Base-by-base conservation (phyloP, 2,888 invertebrate genomes). In the Leptinotarsa juncta region DNA sequence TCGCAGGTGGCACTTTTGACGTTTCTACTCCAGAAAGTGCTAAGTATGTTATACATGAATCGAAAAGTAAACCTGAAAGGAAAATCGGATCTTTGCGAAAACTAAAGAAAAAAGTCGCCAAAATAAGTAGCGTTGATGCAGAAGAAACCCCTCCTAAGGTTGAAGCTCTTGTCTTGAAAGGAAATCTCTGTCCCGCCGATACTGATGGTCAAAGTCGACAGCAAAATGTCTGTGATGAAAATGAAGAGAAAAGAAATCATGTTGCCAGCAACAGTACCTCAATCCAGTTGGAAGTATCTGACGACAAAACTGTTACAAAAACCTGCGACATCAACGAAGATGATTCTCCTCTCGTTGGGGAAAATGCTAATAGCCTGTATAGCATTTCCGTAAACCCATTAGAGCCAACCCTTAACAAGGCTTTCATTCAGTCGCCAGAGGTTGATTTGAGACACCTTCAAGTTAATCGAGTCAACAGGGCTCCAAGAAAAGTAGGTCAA, bases 401-500 rank as follows among this genome's bases (percentile, higher is more conserved):
- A 16, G 62, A 62, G 16, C 10, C 32, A 16, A 26, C 42, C 32
- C 32, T 62, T n/a, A 42, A 62, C 15, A 71, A 65, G 53, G 26
- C 42, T 12, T 51, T 18, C 53, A 32, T 62, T 32, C 26, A 62
- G 18, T 62, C 62, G 16, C 62, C 62, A n/a, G 42, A 62, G n/a
- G 42, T 62, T 15, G n/a, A n/a, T n/a, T 2, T n/a, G 16, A n/a
- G 32, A 62, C 62, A 26, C 16, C n/a, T 5, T 7, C n/a, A n/a
- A 10, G 42, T 32, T 26, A n/a, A 16, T 7, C 16, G 16, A 42
- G 51, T 60, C 10, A 66, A 70, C 42, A 73, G 74, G 60, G 23
- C 16, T 51, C 20, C 50, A 14, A 75, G 76, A 78, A 76, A 80
- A 77, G 50, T 81, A 32, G 76, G 79, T 66, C 73, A 79, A 70